Conservation (phyloP, 2,113 vertebrate species). For the Pachypanchax playfairii region DNA sequence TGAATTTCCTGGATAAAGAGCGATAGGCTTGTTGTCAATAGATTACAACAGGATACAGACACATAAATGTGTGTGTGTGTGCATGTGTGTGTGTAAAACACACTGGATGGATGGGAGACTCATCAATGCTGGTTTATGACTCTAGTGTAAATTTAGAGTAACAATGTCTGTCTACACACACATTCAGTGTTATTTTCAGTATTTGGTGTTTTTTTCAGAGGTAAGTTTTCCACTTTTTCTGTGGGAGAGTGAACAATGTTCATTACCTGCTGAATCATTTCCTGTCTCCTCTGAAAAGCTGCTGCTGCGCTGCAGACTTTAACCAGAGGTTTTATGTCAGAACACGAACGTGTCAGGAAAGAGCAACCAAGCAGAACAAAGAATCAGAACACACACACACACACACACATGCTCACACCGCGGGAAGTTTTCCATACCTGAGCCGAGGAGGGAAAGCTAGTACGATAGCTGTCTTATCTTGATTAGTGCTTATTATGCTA, state of each 20-base stretch:
- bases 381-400: conserved; percentile 16
- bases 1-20: conserved; percentile 23
- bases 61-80: not conserved
- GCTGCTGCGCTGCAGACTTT: conserved; percentile 43
- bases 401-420: conserved; percentile 9
- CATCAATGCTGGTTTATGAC: conserved; percentile 8
- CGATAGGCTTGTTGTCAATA: conserved; percentile 4
- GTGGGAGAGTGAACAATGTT: conserved; percentile 29
- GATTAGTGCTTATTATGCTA: conserved; percentile 31
- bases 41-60: conserved; percentile 4
- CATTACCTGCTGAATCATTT: conserved; percentile 46
- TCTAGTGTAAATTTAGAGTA: conserved; percentile 18
- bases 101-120: conserved; percentile 1
- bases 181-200: conserved; percentile 36
- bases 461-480: conserved; percentile 40
- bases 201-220: conserved; percentile 23
- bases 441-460: conserved; percentile 1
- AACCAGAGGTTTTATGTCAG: conserved; percentile 26
- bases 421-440: conserved; percentile 29
- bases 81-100: conserved; percentile 3
- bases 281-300: conserved; percentile 24
- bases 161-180: not conserved
- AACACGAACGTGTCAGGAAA: conserved; percentile 36
- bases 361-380: conserved; percentile 31
- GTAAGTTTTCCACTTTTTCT: conserved; percentile 46